Evolutionary conservation across 2,113 vertebrate species (phyloP), one percentile per base, ranked within the genome.

Genomic region (Turdus rufiventris): DNA sequence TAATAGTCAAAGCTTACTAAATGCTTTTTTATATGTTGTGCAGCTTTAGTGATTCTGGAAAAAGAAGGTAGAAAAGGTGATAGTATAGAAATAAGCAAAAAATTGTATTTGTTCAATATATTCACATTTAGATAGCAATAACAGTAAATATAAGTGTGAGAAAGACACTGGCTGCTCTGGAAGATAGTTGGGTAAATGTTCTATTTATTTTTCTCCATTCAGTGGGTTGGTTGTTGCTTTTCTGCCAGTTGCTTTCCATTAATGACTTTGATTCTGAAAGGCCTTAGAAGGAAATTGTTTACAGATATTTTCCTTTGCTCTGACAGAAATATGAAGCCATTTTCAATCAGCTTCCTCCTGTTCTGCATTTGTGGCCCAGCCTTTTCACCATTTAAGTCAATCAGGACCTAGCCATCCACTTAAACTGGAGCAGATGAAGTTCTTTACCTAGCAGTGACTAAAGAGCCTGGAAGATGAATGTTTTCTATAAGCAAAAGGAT

Each of bases 251-350:
- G 93, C 65, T 96, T 96, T 94, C 48, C 57, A 95, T 96, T 94
- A 96, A 95, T 90, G 79, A 71, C n/a, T 81, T 85, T 57, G 33
- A 68, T 93, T 88, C 85, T 91, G 74, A 93, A 90, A 83, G 40
- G 14, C 54, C 75, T 71, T 94, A 91, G 79, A 90, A 86, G 88
- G 93, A 97, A 96, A 95, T 97, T 95, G 76, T 96, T 97, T 96
- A 95, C 95, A 96, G 96, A 95, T 85, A 95, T 93, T 96, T 94
- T 93, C 85, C 72, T 92, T 84, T 90, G 48, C 90, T 94, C 68
- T 93, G 75, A 86, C 66, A 80, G 94, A 96, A 96, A 94, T 91
- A 88, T 68, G 95, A 96, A 95, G 75, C 92, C 68, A 90, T 94
- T 95, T 96, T 88, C 81, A 96, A 94, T 92, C 91, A 95, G 70